These are phyloP conservation scores for Terrapene triunguis DNA, from an alignment of 2,113 vertebrate species.

Conservation along the genomic window DNA sequence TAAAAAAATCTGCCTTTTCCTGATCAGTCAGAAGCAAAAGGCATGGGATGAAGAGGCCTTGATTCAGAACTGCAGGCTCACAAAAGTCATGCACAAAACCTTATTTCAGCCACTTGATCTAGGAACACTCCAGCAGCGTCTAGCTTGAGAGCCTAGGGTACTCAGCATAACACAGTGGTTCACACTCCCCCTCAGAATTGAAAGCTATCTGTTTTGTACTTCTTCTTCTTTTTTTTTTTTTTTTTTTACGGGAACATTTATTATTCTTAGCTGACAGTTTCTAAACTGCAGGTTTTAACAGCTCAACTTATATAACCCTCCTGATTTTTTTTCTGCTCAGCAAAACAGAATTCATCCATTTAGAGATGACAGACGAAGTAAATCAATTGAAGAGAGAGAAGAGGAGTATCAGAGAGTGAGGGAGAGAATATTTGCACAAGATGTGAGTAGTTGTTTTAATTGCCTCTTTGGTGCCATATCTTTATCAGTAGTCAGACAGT, in stretches of 20 bases:
- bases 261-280: conserved; percentile 79
- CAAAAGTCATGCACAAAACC: background rate
- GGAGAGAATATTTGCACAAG: conserved; percentile 96
- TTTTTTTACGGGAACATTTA: conserved; percentile 77
- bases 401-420: conserved; percentile 96
- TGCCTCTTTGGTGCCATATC: conserved; percentile 82
- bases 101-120: background rate
- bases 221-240: conserved; percentile 51
- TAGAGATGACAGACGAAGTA: conserved; percentile 93
- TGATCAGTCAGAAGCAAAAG: background rate
- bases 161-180: background rate
- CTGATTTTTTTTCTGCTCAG: conserved; percentile 88
- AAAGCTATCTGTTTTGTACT: conserved; percentile 57
- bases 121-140: fast-evolving
- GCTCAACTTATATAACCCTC: conserved; percentile 83
- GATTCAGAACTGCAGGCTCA: fast-evolving
- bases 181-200: background rate
- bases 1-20: background rate
- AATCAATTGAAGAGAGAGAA: conserved; percentile 98
- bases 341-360: conserved; percentile 90
- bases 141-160: background rate
- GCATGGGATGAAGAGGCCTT: background rate
- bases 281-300: conserved; percentile 77
- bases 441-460: conserved; percentile 92
- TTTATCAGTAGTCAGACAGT: conserved; percentile 69